phyloP scores from a whole-genome alignment of 2,888 invertebrate species.

The Ichneumoninae sp. region DNA sequence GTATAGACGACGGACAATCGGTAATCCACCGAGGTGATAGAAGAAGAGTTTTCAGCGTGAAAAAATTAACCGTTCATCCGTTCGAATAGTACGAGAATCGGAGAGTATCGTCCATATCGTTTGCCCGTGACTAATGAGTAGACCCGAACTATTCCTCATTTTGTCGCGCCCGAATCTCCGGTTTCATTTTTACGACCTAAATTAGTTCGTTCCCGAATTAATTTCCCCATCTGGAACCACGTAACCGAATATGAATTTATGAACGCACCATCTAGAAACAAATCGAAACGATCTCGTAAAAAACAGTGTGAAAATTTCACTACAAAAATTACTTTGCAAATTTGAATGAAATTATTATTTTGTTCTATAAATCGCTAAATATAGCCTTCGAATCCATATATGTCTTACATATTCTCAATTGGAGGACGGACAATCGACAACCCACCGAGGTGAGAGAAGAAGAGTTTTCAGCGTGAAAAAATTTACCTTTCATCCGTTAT shows the following conservation, averaged over 20 bases:
- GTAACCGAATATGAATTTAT: neutral
- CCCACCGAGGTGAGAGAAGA: neutral
- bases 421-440: neutral
- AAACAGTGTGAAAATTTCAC: neutral
- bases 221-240: conserved; percentile 41
- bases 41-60: conserved; percentile 36
- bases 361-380: neutral
- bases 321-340: neutral
- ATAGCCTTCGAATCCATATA: too few relatives aligned
- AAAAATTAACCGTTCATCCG: conserved; percentile 39
- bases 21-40: neutral
- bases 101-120: neutral
- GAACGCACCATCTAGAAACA: neutral
- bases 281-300: neutral
- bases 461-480: conserved; percentile 35
- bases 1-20: conserved; percentile 10
- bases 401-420: neutral
- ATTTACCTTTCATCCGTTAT: conserved; percentile 31
- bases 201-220: conserved; percentile 34
- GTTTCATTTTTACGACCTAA: conserved; percentile 38
- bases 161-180: conserved; percentile 18
- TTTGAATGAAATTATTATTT: neutral
- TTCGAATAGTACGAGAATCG: conserved; percentile 41
- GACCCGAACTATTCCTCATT: conserved; percentile 54
- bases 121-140: conserved; percentile 52